Evolutionary conservation across 2,113 vertebrate species (phyloP), one percentile per base, ranked within the genome.

Genomic region (Tauraco erythrolophus): DNA sequence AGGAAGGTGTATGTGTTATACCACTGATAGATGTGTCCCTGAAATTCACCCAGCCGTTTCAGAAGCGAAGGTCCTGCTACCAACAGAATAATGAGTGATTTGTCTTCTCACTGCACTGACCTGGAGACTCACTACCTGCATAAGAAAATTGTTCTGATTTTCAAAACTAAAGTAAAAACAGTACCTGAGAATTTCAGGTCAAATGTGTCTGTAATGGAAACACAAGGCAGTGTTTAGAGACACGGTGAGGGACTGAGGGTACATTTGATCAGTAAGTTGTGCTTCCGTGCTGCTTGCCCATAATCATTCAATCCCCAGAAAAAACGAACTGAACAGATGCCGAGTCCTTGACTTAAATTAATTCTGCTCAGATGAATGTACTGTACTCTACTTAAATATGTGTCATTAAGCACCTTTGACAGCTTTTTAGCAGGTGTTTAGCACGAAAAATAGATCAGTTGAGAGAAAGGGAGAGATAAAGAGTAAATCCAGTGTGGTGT

Each of bases 371-470:
- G 92, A 70, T 92, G 85, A 92, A 75, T 95, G 92, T 92, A 94
- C 97, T 74, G 45, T 93, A 87, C 84, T 95, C 10, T 58, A 39
- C 90, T 94, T 93, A 91, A 96, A 88, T 88, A 76, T 95, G 77
- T 96, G 79, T 86, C 93, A 96, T 97, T 95, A 96, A 91, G 92
- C 95, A 96, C 96, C 93, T 96, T 41, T 94, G 85, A 91, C 88
- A 83, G 94, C 92, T 77, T 94, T 96, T 96, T 88, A 90, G 90
- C 97, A 85, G 93, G 81, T 94, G 80, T 80, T 93, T 71, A 83
- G 87, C 54, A 77, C 1, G 3, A 80, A 96, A 97, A 96, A 96
- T 86, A 88, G 77, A 93, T 80, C 91, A 79, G 56, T 76, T 89
- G 86, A 89, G 69, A 84, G 80, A 94, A 94, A 75, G 41, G 61